These are phyloP conservation scores for Valencia hispanica DNA, from an alignment of 2,797 vertebrate species.

Conservation along the genomic window DNA sequence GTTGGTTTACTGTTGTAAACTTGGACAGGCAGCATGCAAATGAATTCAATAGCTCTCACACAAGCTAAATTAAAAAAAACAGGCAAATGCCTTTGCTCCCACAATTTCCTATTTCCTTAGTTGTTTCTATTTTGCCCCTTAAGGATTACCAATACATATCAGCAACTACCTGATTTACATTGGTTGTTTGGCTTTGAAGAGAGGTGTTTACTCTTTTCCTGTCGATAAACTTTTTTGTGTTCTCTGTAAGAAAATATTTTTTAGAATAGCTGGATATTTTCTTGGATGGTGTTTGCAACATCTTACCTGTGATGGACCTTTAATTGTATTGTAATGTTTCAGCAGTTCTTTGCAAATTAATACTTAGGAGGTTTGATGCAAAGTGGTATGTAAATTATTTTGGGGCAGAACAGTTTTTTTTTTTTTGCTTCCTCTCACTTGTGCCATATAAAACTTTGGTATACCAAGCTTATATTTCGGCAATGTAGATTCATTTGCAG, in stretches of 20 bases:
- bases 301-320: neutral
- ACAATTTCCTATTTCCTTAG: neutral
- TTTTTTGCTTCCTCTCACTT: neutral
- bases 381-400: neutral
- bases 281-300: too few relatives aligned
- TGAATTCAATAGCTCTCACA: neutral
- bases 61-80: slow-evolving; percentile 7
- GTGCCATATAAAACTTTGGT: neutral
- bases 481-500: neutral
- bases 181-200: slow-evolving; percentile 5
- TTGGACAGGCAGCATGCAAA: slow-evolving; percentile 13
- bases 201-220: slow-evolving; percentile 21
- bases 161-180: slow-evolving; percentile 7
- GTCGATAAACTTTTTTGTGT: slow-evolving; percentile 24
- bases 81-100: slow-evolving; percentile 9
- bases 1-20: slow-evolving; percentile 29
- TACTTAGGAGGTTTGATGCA: neutral
- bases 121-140: slow-evolving; percentile 5
- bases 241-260: neutral
- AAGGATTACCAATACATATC: slow-evolving; percentile 1
- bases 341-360: neutral
- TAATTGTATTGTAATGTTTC: neutral
- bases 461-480: neutral
- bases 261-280: neutral
- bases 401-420: neutral